phyloP scores from a whole-genome alignment of 2,888 invertebrate genomes.

The Ichneumoninae sp. region DNA sequence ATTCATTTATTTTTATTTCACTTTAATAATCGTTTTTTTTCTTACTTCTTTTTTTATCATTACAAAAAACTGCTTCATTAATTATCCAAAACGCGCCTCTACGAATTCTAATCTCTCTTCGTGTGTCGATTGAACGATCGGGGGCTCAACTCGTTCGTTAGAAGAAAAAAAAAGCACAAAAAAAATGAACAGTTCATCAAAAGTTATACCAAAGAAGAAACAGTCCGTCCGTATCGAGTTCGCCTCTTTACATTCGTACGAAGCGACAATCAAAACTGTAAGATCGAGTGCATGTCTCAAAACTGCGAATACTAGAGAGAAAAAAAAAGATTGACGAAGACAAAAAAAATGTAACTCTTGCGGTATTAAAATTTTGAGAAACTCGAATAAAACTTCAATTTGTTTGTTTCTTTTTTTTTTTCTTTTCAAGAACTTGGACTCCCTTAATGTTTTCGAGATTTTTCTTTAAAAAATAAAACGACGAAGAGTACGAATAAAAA shows the following conservation, averaged over 20 bases:
- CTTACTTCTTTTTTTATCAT: conserved; percentile 22
- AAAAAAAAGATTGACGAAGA: conserved; percentile 16
- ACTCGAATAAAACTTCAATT: not conserved
- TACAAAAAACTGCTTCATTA: conserved; percentile 35
- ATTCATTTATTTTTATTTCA: conserved; percentile 70
- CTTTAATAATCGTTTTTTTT: conserved; percentile 50
- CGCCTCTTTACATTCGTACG: conserved; percentile 11
- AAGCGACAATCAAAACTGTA: conserved; percentile 23
- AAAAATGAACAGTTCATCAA: conserved; percentile 18
- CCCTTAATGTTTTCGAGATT: not conserved
- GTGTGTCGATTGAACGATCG: conserved; percentile 10
- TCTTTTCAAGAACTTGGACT: not conserved
- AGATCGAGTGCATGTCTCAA: conserved; percentile 38
- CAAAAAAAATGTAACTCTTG: conserved; percentile 19
- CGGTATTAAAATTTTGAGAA: conserved; percentile 35
- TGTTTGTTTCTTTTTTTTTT: not conserved
- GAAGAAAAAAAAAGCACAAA: conserved; percentile 19
- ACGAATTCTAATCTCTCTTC: conserved; percentile 25
- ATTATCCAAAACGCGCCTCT: conserved; percentile 32
- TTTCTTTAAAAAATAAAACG: conserved; percentile 29
- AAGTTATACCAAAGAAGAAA: conserved; percentile 18
- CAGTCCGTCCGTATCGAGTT: conserved; percentile 24
- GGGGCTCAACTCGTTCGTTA: conserved; percentile 47
- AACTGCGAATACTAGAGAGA: conserved; percentile 45
- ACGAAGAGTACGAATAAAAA: conserved; percentile 43